Percentiles rank a stretch among this genome's conserved stretches.
phyloP scores from a whole-genome alignment of 2,113 vertebrate genomes.

The Pseudois nayaur region DNA sequence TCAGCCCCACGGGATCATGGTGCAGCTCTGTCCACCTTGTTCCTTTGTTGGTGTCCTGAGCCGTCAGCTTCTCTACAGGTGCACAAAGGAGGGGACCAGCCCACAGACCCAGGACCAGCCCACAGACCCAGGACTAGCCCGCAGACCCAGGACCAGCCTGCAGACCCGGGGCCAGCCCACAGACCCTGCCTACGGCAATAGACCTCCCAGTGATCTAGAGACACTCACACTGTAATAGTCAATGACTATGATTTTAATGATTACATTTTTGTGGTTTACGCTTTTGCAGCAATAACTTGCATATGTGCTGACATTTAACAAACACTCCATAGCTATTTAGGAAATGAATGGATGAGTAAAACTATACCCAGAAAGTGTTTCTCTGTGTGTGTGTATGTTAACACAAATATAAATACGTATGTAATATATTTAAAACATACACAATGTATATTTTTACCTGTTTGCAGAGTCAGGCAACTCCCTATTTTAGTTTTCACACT shows the following conservation, averaged over 20 bases:
- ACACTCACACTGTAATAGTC: rapidly evolving
- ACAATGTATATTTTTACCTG: background rate
- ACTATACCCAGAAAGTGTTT: background rate
- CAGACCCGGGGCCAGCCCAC: no score
- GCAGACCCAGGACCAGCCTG: no score
- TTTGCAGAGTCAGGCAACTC: background rate
- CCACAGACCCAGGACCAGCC: no score
- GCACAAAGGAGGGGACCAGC: no score
- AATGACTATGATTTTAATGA: background rate
- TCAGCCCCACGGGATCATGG: rapidly evolving
- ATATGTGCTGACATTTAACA: background rate
- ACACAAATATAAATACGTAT: rapidly evolving
- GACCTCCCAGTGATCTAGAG: background rate
- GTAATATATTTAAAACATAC: background rate
- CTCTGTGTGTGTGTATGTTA: background rate
- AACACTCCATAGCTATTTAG: background rate
- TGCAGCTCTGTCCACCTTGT: background rate
- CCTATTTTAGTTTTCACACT: background rate
- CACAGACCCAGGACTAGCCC: background rate
- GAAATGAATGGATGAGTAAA: background rate
- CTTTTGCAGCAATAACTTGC: background rate
- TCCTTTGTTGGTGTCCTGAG: rapidly evolving
- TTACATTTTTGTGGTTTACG: background rate
- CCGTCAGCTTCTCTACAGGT: background rate
- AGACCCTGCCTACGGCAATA: background rate